These are phyloP conservation scores for Gymnothorax javanicus DNA, from an alignment of 2,797 vertebrate genomes.

Conservation along the genomic window DNA sequence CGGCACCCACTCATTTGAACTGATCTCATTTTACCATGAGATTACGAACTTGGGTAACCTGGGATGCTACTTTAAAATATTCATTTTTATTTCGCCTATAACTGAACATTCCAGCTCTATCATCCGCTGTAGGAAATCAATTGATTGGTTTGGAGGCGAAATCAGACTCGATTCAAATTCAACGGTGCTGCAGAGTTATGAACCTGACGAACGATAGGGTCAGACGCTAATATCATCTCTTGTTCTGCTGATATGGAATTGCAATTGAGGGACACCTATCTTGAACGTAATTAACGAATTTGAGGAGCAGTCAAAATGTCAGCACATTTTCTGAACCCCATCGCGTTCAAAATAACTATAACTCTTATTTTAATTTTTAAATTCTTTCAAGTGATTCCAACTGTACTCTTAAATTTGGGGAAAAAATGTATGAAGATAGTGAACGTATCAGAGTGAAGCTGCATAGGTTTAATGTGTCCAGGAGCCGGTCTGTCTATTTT, in stretches of 20 bases:
- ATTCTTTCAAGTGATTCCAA: background rate
- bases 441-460: no score
- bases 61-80: background rate
- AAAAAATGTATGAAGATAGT: no score
- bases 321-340: background rate
- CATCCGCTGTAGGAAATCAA: background rate
- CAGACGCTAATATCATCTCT: background rate
- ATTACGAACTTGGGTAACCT: background rate
- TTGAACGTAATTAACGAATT: background rate
- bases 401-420: background rate
- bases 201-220: background rate
- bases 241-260: background rate
- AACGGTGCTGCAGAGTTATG: background rate
- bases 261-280: background rate
- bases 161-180: background rate
- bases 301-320: background rate
- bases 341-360: background rate
- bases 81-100: background rate
- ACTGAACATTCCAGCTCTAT: background rate
- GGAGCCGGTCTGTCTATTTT: slow-evolving; percentile 11
- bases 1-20: background rate
- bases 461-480: background rate
- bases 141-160: background rate
- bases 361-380: background rate
- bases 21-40: background rate